A percentile compares a stretch with the other conserved stretches of the same genome.
Evolutionary conservation across 2,888 invertebrate genomes (phyloP).

Genomic region (Blera fallax): DNA sequence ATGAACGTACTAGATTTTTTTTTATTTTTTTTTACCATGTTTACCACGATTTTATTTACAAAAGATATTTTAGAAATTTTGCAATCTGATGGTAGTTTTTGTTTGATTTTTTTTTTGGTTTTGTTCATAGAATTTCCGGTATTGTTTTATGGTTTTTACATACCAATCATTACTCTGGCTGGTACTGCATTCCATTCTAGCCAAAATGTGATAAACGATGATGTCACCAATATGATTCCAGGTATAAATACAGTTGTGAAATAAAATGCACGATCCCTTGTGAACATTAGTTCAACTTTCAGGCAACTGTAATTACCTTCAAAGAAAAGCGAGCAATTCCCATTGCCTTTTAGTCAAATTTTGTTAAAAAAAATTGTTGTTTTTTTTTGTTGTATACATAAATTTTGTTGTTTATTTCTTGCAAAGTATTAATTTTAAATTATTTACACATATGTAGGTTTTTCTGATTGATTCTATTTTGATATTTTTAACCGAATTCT

Average conservation of each 20-base stretch:
- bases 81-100: neutral
- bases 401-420: constrained; percentile 14
- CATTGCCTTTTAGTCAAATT: constrained; percentile 55
- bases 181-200: constrained; percentile 98
- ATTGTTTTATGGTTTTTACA: constrained; percentile 80
- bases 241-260: constrained; percentile 98
- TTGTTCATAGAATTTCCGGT: constrained; percentile 2
- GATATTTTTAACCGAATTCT: neutral
- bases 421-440: neutral
- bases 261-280: constrained; percentile 97
- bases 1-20: neutral
- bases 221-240: constrained; percentile 97
- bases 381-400: too few relatives aligned
- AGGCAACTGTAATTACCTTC: constrained; percentile 98
- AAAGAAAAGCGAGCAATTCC: constrained; percentile 76
- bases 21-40: neutral
- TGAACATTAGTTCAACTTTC: constrained; percentile 95
- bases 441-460: neutral
- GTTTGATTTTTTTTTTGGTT: neutral
- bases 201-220: constrained; percentile 98
- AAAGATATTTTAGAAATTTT: neutral
- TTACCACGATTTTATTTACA: neutral
- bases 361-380: constrained; percentile 3
- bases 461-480: too few relatives aligned
- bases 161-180: constrained; percentile 97